Percentiles rank a stretch among this genome's conserved stretches.
Conservation (phyloP, 53 echinoderm and acorn worm species). For the Henricia sp. region DNA sequence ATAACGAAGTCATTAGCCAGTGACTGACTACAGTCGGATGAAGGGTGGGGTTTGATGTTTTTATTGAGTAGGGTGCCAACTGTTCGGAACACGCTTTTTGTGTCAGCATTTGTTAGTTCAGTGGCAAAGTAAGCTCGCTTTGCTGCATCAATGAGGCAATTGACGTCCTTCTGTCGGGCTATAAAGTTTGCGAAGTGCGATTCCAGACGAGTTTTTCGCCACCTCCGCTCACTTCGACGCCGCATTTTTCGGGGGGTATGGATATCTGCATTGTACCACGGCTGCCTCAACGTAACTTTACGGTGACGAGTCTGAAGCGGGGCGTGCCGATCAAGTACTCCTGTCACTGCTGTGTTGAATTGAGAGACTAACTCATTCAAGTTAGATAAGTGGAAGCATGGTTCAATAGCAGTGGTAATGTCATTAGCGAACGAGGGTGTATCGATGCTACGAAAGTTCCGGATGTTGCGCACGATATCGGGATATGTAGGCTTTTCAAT, state of each 20-base stretch:
- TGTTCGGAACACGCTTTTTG: conserved; percentile 45
- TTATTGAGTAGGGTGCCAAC: conserved; percentile 54
- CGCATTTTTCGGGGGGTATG: conserved; percentile 34
- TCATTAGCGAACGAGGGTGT: conserved; percentile 14
- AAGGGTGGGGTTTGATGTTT: conserved; percentile 47
- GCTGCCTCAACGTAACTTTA: conserved; percentile 38
- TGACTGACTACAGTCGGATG: conserved; percentile 43
- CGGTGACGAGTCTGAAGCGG: conserved; percentile 15
- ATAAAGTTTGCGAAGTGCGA: conserved; percentile 14
- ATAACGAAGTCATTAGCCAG: conserved; percentile 52
- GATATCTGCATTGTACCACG: conserved; percentile 59
- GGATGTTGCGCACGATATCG: background rate
- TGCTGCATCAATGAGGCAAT: conserved; percentile 38
- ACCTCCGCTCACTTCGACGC: conserved; percentile 38
- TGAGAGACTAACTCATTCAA: background rate
- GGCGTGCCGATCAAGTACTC: conserved; percentile 33
- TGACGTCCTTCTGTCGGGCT: conserved; percentile 15
- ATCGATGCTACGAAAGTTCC: conserved; percentile 30
- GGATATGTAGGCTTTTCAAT: background rate
- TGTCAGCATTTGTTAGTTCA: conserved; percentile 52
- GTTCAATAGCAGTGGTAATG: background rate
- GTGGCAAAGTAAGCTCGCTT: conserved; percentile 28
- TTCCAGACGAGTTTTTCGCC: conserved; percentile 37
- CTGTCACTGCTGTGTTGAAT: conserved; percentile 5
- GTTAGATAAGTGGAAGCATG: conserved; percentile 7